A percentile compares a stretch with the other conserved stretches of the same genome.
Conservation (phyloP, 2,888 invertebrate genomes). For the Sepioteuthis lessoniana region DNA sequence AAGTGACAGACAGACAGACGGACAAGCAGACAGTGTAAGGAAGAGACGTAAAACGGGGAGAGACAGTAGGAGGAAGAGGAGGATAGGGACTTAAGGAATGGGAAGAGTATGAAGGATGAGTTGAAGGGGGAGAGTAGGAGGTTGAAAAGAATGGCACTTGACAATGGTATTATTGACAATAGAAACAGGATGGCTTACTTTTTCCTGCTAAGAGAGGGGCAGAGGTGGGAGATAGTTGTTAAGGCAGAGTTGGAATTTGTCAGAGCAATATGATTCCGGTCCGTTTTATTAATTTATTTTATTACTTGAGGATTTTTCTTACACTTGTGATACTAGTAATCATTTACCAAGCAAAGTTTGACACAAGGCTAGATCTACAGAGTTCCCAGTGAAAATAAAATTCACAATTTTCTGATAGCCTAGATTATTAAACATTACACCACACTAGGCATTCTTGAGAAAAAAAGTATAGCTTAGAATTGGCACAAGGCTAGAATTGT, state of each 20-base stretch:
- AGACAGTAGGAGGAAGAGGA: not conserved
- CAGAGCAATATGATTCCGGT: not conserved
- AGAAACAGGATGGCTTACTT: not conserved
- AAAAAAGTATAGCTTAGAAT: no score
- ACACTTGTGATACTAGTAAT: no score
- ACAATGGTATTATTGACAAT: constrained; percentile 21
- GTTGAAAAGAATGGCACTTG: not conserved
- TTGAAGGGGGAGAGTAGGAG: not conserved
- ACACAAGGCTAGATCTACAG: no score
- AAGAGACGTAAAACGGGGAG: not conserved
- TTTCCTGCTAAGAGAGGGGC: not conserved
- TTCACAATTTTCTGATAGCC: no score
- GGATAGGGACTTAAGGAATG: not conserved
- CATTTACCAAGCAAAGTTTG: no score
- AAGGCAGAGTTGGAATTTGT: not conserved
- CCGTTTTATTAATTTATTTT: not conserved
- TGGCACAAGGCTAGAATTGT: no score
- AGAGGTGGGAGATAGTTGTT: not conserved
- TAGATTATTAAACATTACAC: no score
- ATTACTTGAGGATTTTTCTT: no score
- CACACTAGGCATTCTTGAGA: no score
- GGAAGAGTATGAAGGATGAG: not conserved
- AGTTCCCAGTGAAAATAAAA: no score
- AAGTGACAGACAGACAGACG: not conserved
- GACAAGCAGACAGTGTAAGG: not conserved